A percentile compares a stretch with the other conserved stretches of the same genome.
Evolutionary conservation across 1,140 invertebrate species (phyloP).

Genomic region (Tetramorium parvispinum): DNA sequence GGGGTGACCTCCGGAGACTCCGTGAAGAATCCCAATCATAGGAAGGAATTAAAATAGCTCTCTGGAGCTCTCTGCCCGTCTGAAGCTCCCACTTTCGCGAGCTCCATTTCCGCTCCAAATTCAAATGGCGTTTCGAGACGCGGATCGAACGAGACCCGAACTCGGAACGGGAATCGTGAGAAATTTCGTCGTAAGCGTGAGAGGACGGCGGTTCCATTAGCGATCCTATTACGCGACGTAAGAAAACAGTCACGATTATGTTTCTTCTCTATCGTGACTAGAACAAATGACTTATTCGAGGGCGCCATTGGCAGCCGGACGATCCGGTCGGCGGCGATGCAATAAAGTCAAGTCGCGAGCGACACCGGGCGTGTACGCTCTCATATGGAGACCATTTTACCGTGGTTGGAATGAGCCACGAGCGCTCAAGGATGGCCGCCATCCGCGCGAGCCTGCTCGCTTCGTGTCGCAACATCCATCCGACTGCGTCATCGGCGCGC

Average conservation of each 20-base stretch:
- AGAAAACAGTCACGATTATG: background rate
- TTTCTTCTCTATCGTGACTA: conserved; percentile 16
- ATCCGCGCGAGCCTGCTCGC: conserved; percentile 47
- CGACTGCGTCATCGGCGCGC: conserved; percentile 66
- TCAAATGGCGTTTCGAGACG: background rate
- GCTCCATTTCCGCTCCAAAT: conserved; percentile 30
- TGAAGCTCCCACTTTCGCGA: conserved; percentile 26
- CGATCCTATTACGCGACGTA: background rate
- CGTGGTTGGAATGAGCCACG: conserved; percentile 70
- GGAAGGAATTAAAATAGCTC: conserved; percentile 49
- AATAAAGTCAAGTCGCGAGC: conserved; percentile 39
- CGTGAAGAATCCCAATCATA: conserved; percentile 58
- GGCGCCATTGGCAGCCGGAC: conserved; percentile 1
- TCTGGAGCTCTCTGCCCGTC: conserved; percentile 8
- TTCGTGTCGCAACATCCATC: conserved; percentile 73
- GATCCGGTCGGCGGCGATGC: conserved; percentile 48
- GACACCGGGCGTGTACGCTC: conserved; percentile 58
- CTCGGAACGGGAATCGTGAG: background rate
- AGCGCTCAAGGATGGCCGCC: conserved; percentile 80
- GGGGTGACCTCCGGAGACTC: conserved; percentile 37
- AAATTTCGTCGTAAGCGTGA: background rate
- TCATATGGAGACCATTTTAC: conserved; percentile 55
- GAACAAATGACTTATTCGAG: conserved; percentile 31
- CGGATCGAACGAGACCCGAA: background rate
- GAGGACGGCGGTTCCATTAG: background rate